Base-by-base conservation (phyloP, 2,888 invertebrate species). In the Heliconius ethilla region DNA sequence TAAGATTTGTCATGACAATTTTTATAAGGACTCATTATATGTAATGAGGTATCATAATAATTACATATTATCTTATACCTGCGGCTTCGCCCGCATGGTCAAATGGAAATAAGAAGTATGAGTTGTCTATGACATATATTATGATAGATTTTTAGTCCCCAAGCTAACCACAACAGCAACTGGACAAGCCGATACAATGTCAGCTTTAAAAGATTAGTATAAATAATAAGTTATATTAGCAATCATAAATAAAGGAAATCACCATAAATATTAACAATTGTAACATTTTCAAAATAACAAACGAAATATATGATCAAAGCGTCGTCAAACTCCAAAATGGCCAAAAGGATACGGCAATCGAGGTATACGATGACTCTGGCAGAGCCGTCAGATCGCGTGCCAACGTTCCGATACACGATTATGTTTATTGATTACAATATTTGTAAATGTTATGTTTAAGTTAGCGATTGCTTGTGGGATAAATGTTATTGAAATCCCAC, bases 331-430 rank as follows among this genome's bases (percentile, higher is more conserved):
- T 40, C 40, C 27, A 27, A 45, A 74, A 62, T 63, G 63, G 45
- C 22, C 22, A 45, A 74, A 74, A 63, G 63, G 70, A 79, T 78
- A 78, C 78, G 75, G 78, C 65, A 76, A 73, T 62, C 78, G 81
- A 81, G 75, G 81, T 79, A 79, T 82, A 83, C 83, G 86, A 86
- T 84, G 83, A 84, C 86, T 85, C 84, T 82, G 84, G 84, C 85
- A 83, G 83, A 81, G 81, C 82, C 84, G 85, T 87, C 86, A 86
- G 88, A 87, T 87, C 87, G 85, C 82, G 82, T 88, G 88, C 89
- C 89, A 89, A 70, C 45, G 22, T 67, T 55, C 33, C 55, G 40
- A 70, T 55, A 76, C 55, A 76, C 59, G 55, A n/a, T 55, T 51
- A 67, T 33, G 66, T 67, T 67, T 75, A 67, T 51, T 33, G 51